phyloP scores from a whole-genome alignment of 2,113 vertebrate genomes.

The Saguinus imperator region DNA sequence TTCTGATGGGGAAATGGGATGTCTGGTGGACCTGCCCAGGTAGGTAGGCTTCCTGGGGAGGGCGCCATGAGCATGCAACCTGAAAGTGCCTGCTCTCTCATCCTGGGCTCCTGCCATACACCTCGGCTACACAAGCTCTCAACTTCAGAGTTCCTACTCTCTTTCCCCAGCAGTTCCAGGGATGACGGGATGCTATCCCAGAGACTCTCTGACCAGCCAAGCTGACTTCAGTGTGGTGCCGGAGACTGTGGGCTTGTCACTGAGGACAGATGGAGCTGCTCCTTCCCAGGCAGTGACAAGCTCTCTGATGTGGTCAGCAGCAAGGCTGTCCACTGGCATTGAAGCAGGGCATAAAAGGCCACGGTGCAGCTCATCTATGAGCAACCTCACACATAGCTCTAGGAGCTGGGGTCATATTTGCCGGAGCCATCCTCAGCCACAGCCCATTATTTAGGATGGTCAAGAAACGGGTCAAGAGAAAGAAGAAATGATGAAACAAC shows the following conservation, averaged over 20 bases:
- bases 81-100: background rate
- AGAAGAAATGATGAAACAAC: background rate
- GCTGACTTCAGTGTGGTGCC: background rate
- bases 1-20: fast-evolving
- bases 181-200: background rate
- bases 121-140: background rate
- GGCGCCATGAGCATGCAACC: too few species aligned
- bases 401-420: background rate
- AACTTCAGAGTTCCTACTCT: background rate
- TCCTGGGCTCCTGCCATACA: background rate
- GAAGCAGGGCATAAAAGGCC: background rate
- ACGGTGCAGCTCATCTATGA: background rate
- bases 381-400: background rate
- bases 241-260: background rate
- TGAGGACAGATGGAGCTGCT: background rate
- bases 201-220: background rate
- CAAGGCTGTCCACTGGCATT: background rate
- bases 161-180: background rate
- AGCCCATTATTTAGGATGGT: background rate
- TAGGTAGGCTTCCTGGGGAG: background rate
- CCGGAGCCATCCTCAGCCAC: background rate
- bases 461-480: background rate
- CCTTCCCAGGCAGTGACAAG: background rate
- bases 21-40: fast-evolving
- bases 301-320: background rate